Evolutionary conservation across 2,888 invertebrate species (phyloP).

Genomic region (Homarus gammarus): DNA sequence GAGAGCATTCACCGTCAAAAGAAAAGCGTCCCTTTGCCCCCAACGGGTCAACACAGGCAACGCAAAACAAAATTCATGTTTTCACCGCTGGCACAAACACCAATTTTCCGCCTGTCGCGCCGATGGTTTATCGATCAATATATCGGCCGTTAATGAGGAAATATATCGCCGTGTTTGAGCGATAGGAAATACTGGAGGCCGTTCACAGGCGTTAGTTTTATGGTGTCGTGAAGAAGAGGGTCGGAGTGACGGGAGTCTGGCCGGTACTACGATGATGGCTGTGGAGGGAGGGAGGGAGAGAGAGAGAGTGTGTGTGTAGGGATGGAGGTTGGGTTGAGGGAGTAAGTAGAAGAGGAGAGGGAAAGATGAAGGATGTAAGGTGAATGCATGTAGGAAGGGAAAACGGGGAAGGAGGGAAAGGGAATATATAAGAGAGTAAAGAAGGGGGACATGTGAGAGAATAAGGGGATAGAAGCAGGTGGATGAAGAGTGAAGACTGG

Average conservation of each 20-base stretch:
- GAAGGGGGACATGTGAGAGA: too few relatives aligned
- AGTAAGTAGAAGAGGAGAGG: not conserved
- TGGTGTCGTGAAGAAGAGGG: not conserved
- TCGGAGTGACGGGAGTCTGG: not conserved
- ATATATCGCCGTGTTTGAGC: not conserved
- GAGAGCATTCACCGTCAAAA: too few relatives aligned
- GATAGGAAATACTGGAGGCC: not conserved
- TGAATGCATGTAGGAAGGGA: not conserved
- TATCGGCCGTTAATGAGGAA: conserved; percentile 1
- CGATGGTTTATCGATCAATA: conserved; percentile 1
- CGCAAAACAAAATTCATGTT: not conserved
- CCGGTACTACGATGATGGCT: too few relatives aligned
- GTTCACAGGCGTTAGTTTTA: not conserved
- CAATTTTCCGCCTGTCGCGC: not conserved
- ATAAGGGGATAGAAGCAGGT: too few relatives aligned
- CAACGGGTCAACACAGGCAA: too few relatives aligned
- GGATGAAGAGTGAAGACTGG: not conserved
- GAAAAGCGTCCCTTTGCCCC: too few relatives aligned
- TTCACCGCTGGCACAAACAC: not conserved
- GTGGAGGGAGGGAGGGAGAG: not conserved
- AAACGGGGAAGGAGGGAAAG: not conserved
- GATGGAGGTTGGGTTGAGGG: not conserved
- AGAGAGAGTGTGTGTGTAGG: not conserved
- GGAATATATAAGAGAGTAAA: too few relatives aligned
- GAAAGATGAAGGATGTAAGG: not conserved